These are phyloP conservation scores for Cheirogaleus major DNA, from an alignment of 2,797 vertebrate species.

Conservation along the genomic window DNA sequence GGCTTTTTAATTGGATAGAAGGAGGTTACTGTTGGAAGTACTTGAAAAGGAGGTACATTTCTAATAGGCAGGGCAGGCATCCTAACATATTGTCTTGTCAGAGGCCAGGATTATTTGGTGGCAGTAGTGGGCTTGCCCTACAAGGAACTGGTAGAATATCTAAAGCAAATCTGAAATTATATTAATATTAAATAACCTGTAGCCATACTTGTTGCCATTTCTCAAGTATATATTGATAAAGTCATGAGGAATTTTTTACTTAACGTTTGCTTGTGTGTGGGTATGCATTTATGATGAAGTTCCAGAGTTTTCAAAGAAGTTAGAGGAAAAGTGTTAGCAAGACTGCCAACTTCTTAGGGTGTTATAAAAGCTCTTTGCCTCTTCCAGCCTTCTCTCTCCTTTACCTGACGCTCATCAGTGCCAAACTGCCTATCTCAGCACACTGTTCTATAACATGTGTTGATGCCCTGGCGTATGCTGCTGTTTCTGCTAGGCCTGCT, in stretches of 20 bases:
- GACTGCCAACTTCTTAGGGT: neutral
- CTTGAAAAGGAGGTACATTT: neutral
- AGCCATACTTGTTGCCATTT: neutral
- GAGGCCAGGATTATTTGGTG: neutral
- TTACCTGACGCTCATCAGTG: neutral
- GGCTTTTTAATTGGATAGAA: neutral
- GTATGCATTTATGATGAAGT: neutral
- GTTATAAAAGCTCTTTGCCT: neutral
- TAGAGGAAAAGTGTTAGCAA: neutral
- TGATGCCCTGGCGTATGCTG: neutral
- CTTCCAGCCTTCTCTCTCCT: neutral
- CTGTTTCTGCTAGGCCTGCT: neutral
- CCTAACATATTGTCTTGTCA: neutral
- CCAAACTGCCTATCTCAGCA: neutral
- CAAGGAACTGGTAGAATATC: neutral
- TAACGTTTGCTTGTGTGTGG: neutral
- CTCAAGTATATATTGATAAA: neutral
- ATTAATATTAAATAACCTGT: neutral
- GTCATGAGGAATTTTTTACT: neutral
- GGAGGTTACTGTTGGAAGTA: neutral
- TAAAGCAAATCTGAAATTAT: neutral
- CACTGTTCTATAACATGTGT: neutral
- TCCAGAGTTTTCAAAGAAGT: neutral
- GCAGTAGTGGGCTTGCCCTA: neutral
- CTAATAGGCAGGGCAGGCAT: neutral